Percentiles rank a stretch among this genome's conserved stretches.
Conservation (phyloP, 2,797 vertebrate species). For the Etheostoma perlongum region DNA sequence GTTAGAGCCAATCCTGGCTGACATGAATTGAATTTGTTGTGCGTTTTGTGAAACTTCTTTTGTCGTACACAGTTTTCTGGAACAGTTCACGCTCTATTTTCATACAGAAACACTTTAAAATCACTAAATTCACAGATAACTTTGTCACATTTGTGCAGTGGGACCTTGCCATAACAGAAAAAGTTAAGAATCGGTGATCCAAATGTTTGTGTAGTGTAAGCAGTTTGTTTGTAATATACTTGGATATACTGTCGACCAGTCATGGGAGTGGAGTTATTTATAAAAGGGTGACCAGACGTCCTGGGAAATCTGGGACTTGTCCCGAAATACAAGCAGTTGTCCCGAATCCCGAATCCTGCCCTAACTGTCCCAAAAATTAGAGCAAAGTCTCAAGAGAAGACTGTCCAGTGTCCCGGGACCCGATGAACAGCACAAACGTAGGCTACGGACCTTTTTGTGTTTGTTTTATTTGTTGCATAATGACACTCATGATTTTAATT, state of each 20-base stretch:
- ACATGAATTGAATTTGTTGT: conserved; percentile 19
- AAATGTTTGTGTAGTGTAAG: conserved; percentile 39
- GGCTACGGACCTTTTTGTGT: no score
- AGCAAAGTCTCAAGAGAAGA: no score
- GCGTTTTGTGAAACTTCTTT: conserved; percentile 12
- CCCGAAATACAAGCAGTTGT: no score
- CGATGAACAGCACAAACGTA: no score
- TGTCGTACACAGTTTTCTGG: background rate
- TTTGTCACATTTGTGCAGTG: conserved; percentile 22
- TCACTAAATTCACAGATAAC: conserved; percentile 43
- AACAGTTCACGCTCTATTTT: conserved; percentile 7
- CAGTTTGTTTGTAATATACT: conserved; percentile 55
- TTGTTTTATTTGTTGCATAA: no score
- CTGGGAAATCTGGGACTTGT: no score
- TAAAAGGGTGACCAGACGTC: no score
- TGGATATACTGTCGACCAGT: conserved; percentile 58
- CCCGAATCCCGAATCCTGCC: no score
- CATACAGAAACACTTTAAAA: conserved; percentile 7
- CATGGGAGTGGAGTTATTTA: conserved; percentile 58
- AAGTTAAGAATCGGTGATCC: conserved; percentile 46
- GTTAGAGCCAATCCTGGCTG: background rate
- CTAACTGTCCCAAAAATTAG: no score
- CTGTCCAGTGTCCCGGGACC: no score
- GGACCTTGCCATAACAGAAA: conserved; percentile 24
- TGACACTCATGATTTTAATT: no score